Evolutionary conservation across 2,113 vertebrate genomes (phyloP).

Genomic region (Stigmatopora argus): DNA sequence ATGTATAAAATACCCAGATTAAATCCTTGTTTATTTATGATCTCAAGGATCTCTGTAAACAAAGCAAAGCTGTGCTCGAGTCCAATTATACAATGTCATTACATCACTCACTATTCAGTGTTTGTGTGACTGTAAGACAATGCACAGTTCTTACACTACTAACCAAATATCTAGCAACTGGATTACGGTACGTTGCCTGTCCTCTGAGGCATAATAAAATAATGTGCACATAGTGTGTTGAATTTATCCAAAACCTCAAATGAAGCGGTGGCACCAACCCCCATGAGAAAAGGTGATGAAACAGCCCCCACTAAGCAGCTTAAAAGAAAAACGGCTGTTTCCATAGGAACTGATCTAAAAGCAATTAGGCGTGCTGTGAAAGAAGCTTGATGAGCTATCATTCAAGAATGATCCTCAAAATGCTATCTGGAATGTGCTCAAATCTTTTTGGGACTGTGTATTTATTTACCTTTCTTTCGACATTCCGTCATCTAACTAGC

Average conservation of each 20-base stretch:
- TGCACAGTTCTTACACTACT: not conserved
- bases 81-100: conserved; percentile 15
- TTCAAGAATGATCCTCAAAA: conserved; percentile 60
- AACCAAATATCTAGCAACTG: conserved; percentile 6
- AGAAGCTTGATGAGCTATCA: conserved; percentile 57
- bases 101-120: conserved; percentile 3
- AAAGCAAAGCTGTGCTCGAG: conserved; percentile 5
- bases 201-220: conserved; percentile 31
- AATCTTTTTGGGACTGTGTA: conserved; percentile 2
- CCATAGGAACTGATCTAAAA: conserved; percentile 72
- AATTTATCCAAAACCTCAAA: conserved; percentile 38
- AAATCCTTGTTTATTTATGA: not conserved
- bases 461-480: conserved; percentile 21
- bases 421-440: conserved; percentile 36
- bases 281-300: conserved; percentile 51
- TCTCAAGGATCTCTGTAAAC: not conserved
- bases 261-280: conserved; percentile 40
- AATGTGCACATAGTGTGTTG: conserved; percentile 22
- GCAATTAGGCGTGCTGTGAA: conserved; percentile 61
- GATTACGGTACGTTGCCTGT: conserved; percentile 7
- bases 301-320: conserved; percentile 47
- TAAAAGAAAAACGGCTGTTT: conserved; percentile 62
- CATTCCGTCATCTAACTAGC: conserved; percentile 7
- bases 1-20: not conserved
- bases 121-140: conserved; percentile 11